These are phyloP conservation scores for Lathamus discolor DNA, from an alignment of 2,113 vertebrate genomes.

Conservation along the genomic window DNA sequence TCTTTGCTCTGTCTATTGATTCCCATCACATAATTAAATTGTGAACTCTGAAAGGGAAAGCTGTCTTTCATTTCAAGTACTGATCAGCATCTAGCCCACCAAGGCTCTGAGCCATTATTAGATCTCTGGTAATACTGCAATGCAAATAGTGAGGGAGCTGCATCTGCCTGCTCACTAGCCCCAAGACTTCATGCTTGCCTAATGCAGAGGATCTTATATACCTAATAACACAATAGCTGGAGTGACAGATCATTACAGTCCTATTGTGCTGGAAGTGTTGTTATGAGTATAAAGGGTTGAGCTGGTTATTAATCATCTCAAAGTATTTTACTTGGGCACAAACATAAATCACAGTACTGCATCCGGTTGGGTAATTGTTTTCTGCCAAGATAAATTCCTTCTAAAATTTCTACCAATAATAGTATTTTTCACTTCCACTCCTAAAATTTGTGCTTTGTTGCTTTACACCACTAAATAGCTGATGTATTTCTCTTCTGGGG, in stretches of 20 bases:
- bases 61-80: conserved; percentile 40
- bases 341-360: conserved; percentile 26
- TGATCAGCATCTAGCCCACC: background rate
- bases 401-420: conserved; percentile 19
- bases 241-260: conserved; percentile 17
- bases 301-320: conserved; percentile 39
- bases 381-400: conserved; percentile 34
- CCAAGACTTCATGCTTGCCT: background rate
- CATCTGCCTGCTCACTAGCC: background rate
- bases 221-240: background rate
- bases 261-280: conserved; percentile 28
- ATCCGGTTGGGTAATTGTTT: conserved; percentile 14
- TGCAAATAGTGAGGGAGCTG: background rate
- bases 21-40: conserved; percentile 51
- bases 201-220: background rate
- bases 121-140: background rate
- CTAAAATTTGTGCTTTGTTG: background rate
- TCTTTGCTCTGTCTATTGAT: conserved; percentile 11
- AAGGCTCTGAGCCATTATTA: background rate
- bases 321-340: background rate
- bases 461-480: background rate
- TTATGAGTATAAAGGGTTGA: conserved; percentile 36
- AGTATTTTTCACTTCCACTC: conserved; percentile 24
- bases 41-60: conserved; percentile 26
- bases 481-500: background rate